Percentiles rank a stretch among this genome's conserved stretches.
phyloP scores from a whole-genome alignment of 2,113 vertebrate species.

The Lepidothrix coronata region DNA sequence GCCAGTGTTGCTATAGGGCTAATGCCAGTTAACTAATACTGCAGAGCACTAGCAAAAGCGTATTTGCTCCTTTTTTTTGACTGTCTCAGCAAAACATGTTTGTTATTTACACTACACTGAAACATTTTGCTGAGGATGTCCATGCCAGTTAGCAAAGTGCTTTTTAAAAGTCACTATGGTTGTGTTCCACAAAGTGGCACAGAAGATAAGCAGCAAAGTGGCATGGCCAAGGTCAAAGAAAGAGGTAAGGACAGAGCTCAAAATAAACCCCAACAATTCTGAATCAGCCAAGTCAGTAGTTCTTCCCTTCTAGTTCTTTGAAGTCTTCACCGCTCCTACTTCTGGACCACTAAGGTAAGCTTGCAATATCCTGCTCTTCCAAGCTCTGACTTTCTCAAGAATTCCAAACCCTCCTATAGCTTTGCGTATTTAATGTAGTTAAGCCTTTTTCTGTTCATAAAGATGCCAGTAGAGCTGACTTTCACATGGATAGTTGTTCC shows the following conservation, averaged over 20 bases:
- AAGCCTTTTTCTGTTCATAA: not conserved
- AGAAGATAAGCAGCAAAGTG: not conserved
- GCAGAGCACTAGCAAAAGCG: not conserved
- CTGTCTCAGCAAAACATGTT: not conserved
- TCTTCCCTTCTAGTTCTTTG: not conserved
- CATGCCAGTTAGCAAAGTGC: not conserved
- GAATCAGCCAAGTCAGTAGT: not conserved
- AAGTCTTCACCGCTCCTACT: not conserved
- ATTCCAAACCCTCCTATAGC: not conserved
- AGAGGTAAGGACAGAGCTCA: not conserved
- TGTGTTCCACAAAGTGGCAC: not conserved
- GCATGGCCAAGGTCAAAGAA: not conserved
- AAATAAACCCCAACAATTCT: not conserved
- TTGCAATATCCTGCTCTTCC: not conserved
- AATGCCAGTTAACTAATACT: constrained; percentile 15
- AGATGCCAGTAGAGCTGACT: not conserved
- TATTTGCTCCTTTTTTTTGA: not conserved
- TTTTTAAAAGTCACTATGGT: not conserved
- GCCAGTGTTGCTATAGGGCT: not conserved
- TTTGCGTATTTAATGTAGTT: not conserved
- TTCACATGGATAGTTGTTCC: not conserved
- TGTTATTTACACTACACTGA: not conserved
- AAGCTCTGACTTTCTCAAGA: not conserved
- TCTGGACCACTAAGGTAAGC: not conserved
- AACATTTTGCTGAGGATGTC: constrained; percentile 35